Base-by-base conservation (phyloP, 2,113 vertebrate species). In the Dasyprocta punctata region DNA sequence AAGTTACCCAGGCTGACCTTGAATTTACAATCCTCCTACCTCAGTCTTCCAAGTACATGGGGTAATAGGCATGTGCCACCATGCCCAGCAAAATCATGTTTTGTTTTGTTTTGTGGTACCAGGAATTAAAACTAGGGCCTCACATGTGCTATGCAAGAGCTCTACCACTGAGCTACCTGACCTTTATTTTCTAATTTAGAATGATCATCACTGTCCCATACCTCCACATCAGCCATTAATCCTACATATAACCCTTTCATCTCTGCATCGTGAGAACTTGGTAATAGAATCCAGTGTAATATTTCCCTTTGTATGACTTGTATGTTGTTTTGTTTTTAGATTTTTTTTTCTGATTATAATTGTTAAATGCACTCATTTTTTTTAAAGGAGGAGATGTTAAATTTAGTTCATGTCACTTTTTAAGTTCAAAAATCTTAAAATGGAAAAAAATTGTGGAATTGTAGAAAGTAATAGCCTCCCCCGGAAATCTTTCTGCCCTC, bases 311-410 rank as follows among this genome's bases (percentile, higher is more conserved):
- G 7, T 92, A 56, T 87, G 69, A 61, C 47, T 88, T 87, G 20
- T 56, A n/a, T 73, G n/a, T 78, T 88, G 20, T 90, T 96, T 95
- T 73, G 9, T 24, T 69, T 94, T 78, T 80, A 54, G 56, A 28
- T 80, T 65, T 61, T 41, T 61, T 41, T 54, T 71, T 24, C 30
- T 89, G 16, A 26, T 86, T 94, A 36, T 82, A 87, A 82, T 88
- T 75, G 28, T 49, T 92, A 93, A 88, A 77, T 8, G 58, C 71
- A 65, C 19, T 95, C 41, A 16, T n/a, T 90, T 87, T 97, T 93
- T 86, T 90, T 78, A 65, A 81, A 75, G 71, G 10, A 75, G 36
- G 19, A 71, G 41, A 30, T 77, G 30, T 36, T 78, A 52, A 33
- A 78, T 49, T 49, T 78, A 78, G 30, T 16, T 80, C 47, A 30